phyloP scores from a whole-genome alignment of 2,113 vertebrate genomes.

The Sitta europaea region DNA sequence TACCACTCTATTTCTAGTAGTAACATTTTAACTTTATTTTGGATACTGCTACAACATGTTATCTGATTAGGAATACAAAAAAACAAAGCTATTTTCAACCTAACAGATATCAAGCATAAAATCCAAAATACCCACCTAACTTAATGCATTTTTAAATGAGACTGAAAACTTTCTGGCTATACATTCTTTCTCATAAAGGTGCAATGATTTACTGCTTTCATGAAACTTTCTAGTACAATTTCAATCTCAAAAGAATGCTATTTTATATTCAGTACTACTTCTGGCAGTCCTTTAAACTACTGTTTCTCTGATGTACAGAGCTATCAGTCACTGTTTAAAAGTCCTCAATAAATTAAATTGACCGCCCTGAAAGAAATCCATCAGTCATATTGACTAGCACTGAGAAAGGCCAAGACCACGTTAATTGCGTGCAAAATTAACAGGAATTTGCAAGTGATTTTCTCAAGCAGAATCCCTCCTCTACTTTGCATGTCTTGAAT shows the following conservation, averaged over 20 bases:
- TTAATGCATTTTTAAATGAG: not conserved
- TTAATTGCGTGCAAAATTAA: not conserved
- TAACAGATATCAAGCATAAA: not conserved
- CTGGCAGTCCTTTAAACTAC: not conserved
- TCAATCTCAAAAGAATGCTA: not conserved
- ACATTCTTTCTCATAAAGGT: not conserved
- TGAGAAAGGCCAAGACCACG: not conserved
- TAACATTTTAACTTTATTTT: not conserved
- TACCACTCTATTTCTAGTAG: not conserved
- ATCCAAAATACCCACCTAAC: not conserved
- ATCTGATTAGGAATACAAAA: not conserved
- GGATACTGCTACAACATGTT: not conserved
- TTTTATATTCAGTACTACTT: constrained; percentile 3
- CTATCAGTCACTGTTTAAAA: constrained; percentile 26
- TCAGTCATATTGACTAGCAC: not conserved
- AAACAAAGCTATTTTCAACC: not conserved
- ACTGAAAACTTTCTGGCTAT: not conserved
- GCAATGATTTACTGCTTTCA: not conserved
- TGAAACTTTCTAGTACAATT: not conserved
- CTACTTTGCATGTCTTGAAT: not conserved
- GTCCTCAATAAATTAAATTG: constrained; percentile 1
- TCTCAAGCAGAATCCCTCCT: not conserved
- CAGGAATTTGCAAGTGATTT: constrained; percentile 14
- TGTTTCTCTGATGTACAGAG: not conserved
- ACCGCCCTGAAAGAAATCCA: constrained; percentile 17